Evolutionary conservation across 2,113 vertebrate genomes (phyloP), one percentile per base, ranked within the genome.

Genomic region (Microtus oregoni): DNA sequence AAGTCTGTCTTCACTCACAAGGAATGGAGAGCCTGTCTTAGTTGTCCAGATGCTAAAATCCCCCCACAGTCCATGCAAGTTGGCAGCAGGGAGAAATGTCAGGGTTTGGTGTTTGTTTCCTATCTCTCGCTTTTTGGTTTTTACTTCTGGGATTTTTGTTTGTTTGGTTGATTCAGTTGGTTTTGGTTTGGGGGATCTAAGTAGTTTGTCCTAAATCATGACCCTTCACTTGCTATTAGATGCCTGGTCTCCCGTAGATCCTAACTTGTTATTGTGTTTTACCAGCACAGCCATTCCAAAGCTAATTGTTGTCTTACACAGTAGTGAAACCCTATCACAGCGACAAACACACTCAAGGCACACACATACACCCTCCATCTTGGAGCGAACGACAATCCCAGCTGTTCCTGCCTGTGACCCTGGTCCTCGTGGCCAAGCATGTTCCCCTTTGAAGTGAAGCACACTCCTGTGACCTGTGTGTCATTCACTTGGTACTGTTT

Each of bases 251-350:
- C 97, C 98, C 79, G 58, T 77, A 91, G 96, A 97, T 95, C 97
- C 97, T 97, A 95, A 98, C 97, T 98, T 98, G 98, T 98, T 98
- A 98, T 98, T 99, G 98, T 98, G 98, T 98, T 98, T 98, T 98
- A 99, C 98, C 98, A 99, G 98, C 98, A 98, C 97, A 98, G 98
- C 98, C 98, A 98, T 98, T 99, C 98, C 98, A 99, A 98, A 98
- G 98, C 98, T 98, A 98, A 98, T 98, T 98, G 98, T 98, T 97
- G 98, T 97, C 98, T 98, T 98, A 98, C 97, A 98, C 98, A 99
- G 99, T 94, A 98, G 96, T 98, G 99, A 99, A 99, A 99, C 98
- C 96, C 97, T 98, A 99, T 99, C 98, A 98, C n/a, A 12, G 97
- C 67, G 26, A 93, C 95, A 97, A 94, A 96, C 96, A 92, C 7